These are phyloP conservation scores for Zaprionus ornatus DNA, from an alignment of 1,140 invertebrate species.

Conservation along the genomic window DNA sequence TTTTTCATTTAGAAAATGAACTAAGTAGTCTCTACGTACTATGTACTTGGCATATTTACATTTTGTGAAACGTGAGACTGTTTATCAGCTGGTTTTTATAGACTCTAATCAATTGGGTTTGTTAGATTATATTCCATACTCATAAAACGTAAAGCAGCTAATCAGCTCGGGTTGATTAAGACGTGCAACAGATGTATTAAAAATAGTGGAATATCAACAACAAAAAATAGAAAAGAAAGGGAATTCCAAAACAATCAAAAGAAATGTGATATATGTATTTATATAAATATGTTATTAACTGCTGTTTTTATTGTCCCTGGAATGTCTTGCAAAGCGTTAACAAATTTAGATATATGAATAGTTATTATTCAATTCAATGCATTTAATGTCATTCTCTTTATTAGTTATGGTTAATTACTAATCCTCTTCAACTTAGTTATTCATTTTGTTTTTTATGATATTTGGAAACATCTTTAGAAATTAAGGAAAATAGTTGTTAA, in stretches of 20 bases:
- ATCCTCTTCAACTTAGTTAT: not conserved
- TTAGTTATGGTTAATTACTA: too few relatives aligned
- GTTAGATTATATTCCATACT: conserved; percentile 8
- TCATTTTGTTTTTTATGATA: not conserved
- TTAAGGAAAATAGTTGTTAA: too few relatives aligned
- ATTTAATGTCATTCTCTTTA: too few relatives aligned
- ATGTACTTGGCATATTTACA: not conserved
- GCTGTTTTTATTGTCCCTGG: not conserved
- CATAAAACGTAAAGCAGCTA: conserved; percentile 14
- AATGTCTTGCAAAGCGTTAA: not conserved
- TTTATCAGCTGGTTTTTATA: conserved; percentile 3
- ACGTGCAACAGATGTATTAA: not conserved
- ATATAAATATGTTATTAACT: not conserved
- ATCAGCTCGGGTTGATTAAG: not conserved
- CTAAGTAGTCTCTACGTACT: not conserved
- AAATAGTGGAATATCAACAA: not conserved
- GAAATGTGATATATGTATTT: not conserved
- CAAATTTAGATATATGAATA: too few relatives aligned
- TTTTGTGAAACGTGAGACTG: conserved; percentile 1
- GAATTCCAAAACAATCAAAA: not conserved
- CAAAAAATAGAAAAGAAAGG: not conserved
- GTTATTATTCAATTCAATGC: too few relatives aligned
- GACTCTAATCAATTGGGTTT: not conserved
- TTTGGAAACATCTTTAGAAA: too few relatives aligned
- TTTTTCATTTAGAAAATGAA: conserved; percentile 6